phyloP scores from a whole-genome alignment of 2,888 invertebrate genomes.

The Acrocera orbiculus region DNA sequence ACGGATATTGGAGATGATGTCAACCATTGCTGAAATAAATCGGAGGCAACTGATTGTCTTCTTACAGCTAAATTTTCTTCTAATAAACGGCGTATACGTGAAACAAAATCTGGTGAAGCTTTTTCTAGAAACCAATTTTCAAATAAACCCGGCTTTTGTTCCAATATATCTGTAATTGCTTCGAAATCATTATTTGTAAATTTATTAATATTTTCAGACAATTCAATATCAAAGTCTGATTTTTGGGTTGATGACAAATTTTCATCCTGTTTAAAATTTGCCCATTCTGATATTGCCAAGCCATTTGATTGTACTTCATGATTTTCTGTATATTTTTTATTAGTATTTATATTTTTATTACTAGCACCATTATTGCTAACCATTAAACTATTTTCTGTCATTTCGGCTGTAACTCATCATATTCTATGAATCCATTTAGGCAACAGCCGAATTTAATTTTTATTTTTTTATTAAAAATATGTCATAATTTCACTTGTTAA shows the following conservation, averaged over 20 bases:
- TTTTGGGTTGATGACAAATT: not conserved
- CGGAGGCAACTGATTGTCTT: slow-evolving; percentile 63
- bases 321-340: not conserved
- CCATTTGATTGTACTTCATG: slow-evolving; percentile 1
- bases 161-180: slow-evolving; percentile 32
- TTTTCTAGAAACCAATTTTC: slow-evolving; percentile 64
- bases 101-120: slow-evolving; percentile 47
- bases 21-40: slow-evolving; percentile 71
- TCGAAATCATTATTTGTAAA: slow-evolving; percentile 22
- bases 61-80: slow-evolving; percentile 32
- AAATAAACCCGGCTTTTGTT: slow-evolving; percentile 47
- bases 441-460: too few species aligned
- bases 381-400: slow-evolving; percentile 9
- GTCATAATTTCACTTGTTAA: too few species aligned
- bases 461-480: too few species aligned
- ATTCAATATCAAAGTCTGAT: not conserved
- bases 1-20: slow-evolving; percentile 60
- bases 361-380: slow-evolving; percentile 5
- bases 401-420: slow-evolving; percentile 7
- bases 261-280: slow-evolving; percentile 3
- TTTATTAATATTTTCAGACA: slow-evolving; percentile 1
- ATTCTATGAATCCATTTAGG: too few species aligned
- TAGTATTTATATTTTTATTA: slow-evolving; percentile 5
- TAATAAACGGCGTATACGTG: slow-evolving; percentile 39
- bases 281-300: slow-evolving; percentile 1